Conservation (phyloP, 2,797 vertebrate genomes). For the Alosa sapidissima region DNA sequence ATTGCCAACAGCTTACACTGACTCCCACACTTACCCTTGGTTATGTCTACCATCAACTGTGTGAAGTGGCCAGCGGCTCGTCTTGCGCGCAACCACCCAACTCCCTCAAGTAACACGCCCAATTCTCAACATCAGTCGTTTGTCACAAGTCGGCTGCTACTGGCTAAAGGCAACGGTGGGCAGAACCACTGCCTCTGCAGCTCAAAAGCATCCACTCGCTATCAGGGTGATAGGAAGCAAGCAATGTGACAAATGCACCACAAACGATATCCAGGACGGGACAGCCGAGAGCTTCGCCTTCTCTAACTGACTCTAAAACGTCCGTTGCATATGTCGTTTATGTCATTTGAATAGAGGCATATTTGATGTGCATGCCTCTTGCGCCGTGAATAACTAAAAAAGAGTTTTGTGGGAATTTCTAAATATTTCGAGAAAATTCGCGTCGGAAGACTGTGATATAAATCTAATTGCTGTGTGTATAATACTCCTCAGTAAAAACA, state of each 20-base stretch:
- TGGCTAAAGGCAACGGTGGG: conserved; percentile 33
- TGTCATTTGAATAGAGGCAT: not conserved
- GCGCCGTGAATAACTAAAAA: not conserved
- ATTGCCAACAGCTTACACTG: not conserved
- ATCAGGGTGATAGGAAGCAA: not conserved
- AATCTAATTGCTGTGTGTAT: not conserved
- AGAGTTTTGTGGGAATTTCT: conserved; percentile 6
- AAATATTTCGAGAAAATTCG: not conserved
- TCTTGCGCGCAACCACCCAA: conserved; percentile 13
- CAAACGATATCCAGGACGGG: not conserved
- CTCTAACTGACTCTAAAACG: conserved; percentile 21
- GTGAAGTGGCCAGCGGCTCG: conserved; percentile 29
- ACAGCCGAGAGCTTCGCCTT: conserved; percentile 38
- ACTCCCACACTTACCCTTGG: not conserved
- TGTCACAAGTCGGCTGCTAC: conserved; percentile 32
- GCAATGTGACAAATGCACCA: conserved; percentile 11
- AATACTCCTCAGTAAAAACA: not conserved
- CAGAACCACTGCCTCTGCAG: conserved; percentile 36
- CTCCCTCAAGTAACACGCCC: conserved; percentile 44
- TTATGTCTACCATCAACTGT: not conserved
- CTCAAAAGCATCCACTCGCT: conserved; percentile 24
- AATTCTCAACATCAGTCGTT: conserved; percentile 36
- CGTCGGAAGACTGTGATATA: not conserved
- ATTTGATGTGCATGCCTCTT: not conserved
- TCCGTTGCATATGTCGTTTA: conserved; percentile 28